Conservation (phyloP, 2,888 invertebrate species). For the Lepas anatifera region DNA sequence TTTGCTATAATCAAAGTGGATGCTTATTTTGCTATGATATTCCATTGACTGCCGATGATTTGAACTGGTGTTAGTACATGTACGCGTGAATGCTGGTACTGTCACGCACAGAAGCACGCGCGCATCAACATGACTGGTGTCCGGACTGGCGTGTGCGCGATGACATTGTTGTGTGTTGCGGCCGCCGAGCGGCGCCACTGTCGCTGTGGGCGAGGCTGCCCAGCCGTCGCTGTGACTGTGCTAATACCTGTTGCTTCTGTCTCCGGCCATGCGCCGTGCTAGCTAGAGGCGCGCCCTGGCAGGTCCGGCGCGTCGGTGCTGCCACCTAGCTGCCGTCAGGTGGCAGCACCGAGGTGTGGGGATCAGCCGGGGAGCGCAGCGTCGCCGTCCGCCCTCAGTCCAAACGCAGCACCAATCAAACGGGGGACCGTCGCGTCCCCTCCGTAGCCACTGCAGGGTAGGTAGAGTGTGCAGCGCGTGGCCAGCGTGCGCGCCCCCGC, state of each 20-base stretch:
- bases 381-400: background rate
- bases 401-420: constrained; percentile 10
- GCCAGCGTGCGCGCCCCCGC: too few relatives aligned
- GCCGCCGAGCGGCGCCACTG: constrained; percentile 7
- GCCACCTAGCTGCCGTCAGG: too few relatives aligned
- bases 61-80: background rate
- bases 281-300: background rate
- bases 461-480: background rate
- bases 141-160: background rate
- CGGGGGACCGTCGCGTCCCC: background rate
- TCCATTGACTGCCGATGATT: constrained; percentile 10
- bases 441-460: background rate
- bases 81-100: too few relatives aligned
- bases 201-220: constrained; percentile 11
- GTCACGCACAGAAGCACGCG: too few relatives aligned
- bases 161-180: background rate
- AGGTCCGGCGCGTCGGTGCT: too few relatives aligned
- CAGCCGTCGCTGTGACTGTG: background rate
- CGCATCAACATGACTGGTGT: constrained; percentile 1
- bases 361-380: too few relatives aligned
- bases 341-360: too few relatives aligned
- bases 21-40: constrained; percentile 12
- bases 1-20: constrained; percentile 12
- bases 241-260: constrained; percentile 9
- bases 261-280: background rate